Base-by-base conservation (phyloP, 2,888 invertebrate species). In the Aphidoletes aphidimyza region DNA sequence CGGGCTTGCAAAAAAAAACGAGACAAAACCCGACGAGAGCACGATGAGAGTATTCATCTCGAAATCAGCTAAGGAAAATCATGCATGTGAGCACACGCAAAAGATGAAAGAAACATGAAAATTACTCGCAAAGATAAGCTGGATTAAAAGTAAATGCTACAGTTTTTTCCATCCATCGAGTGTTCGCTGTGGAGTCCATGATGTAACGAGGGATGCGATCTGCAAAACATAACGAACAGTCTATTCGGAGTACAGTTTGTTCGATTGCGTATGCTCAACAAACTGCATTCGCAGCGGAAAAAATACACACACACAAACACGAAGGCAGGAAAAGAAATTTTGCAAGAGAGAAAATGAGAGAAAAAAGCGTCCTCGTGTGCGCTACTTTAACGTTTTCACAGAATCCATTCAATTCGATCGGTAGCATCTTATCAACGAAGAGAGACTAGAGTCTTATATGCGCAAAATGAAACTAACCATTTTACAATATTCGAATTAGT, bases 81-180 rank as follows among this genome's bases (percentile, higher is more conserved):
- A 37, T 37, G 37, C 37, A 37, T 81, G 81, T 81, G 81, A 37
- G 81, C 81, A 81, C n/a, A n/a, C 14, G 81, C 81, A 81, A 81
- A 37, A 69, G 69, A 81, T 37, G 81, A 81, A 37, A 36, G 37
- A 81, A 81, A 81, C 36, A 81, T n/a, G 81, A 81, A 81, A 81
- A 81, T 81, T 81, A 81, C 81, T 81, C n/a, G n/a, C 81, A 81
- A 81, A 19, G 81, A 81, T 81, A 81, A 81, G 81, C 81, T 81
- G 81, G 81, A 81, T 81, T 81, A 36, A 69, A 69, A 19, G 34
- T 30, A 54, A 54, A 54, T 54, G 54, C 54, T 54, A 54, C 69
- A 69, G 11, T 69, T 30, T 69, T 69, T 69, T 69, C 34, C 0
- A 3, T 47, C 47, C 54, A 69, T 30, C 26, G 69, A 34, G n/a